Percentiles rank a stretch among this genome's conserved stretches.
These are phyloP conservation scores for Enteromius treurensis DNA, from an alignment of 2,797 vertebrate species.

Conservation along the genomic window DNA sequence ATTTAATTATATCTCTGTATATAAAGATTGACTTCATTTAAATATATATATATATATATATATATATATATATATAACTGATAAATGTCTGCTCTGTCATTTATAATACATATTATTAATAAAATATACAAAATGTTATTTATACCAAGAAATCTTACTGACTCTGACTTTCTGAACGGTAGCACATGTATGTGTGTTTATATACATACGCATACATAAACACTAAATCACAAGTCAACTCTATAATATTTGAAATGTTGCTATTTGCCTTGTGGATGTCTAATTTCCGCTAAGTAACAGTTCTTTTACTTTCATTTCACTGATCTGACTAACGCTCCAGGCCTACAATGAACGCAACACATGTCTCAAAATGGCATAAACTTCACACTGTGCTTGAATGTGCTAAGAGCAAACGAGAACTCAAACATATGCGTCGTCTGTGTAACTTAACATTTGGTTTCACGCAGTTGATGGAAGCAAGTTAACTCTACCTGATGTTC, in stretches of 20 bases:
- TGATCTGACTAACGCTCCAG: background rate
- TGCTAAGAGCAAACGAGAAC: background rate
- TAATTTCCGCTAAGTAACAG: background rate
- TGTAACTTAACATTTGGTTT: background rate
- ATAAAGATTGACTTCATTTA: background rate
- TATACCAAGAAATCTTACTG: no score
- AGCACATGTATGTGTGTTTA: no score
- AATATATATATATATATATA: no score
- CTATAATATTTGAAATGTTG: background rate
- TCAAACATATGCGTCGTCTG: background rate
- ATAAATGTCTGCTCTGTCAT: background rate
- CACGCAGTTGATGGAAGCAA: slow-evolving; percentile 26
- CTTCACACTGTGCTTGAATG: background rate
- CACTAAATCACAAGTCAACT: background rate
- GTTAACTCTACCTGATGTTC: slow-evolving; percentile 51
- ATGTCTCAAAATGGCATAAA: background rate
- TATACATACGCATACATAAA: background rate
- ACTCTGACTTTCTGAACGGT: no score
- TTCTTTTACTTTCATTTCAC: background rate
- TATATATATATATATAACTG: no score
- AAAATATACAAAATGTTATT: no score
- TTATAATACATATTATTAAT: background rate
- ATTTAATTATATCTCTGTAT: background rate
- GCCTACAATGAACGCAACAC: background rate
- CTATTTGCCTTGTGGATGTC: background rate